Percentiles rank a stretch among this genome's conserved stretches.
phyloP scores from a whole-genome alignment of 2,888 invertebrate genomes.

The Hyppa rectilinea region DNA sequence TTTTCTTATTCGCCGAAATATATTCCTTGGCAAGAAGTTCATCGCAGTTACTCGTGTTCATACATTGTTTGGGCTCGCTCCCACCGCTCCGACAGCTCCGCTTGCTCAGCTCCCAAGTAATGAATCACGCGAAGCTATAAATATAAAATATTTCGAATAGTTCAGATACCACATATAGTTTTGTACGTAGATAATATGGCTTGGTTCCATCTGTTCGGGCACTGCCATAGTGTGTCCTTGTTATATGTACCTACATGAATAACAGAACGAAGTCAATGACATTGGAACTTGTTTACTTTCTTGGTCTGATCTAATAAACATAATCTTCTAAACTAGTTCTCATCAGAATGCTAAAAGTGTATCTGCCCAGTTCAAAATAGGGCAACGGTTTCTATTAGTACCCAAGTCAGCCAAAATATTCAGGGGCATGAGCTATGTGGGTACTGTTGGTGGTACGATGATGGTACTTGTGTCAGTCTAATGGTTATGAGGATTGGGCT shows the following conservation, averaged over 20 bases:
- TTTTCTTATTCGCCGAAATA: constrained; percentile 22
- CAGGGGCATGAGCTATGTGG: background rate
- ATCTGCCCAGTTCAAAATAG: background rate
- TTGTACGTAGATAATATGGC: constrained; percentile 11
- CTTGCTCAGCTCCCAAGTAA: background rate
- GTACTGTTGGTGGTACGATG: no score
- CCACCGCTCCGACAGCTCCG: background rate
- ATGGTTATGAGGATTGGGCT: background rate
- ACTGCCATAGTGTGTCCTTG: constrained; percentile 1
- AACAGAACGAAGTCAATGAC: background rate
- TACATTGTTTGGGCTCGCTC: constrained; percentile 3
- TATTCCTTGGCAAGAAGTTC: constrained; percentile 14
- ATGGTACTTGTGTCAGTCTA: background rate
- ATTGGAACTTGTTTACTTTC: constrained; percentile 16
- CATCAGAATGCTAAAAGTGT: constrained; percentile 2
- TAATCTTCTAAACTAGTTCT: constrained; percentile 12
- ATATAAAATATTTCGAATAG: constrained; percentile 36
- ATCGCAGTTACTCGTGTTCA: constrained; percentile 19
- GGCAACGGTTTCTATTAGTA: background rate
- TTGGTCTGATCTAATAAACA: constrained; percentile 22
- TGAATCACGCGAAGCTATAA: constrained; percentile 24
- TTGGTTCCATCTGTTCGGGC: constrained; percentile 23
- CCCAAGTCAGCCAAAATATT: background rate
- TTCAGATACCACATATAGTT: constrained; percentile 16
- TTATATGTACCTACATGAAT: background rate